These are phyloP conservation scores for Macquaria ambigua DNA, from an alignment of 2,113 vertebrate species.

Conservation along the genomic window DNA sequence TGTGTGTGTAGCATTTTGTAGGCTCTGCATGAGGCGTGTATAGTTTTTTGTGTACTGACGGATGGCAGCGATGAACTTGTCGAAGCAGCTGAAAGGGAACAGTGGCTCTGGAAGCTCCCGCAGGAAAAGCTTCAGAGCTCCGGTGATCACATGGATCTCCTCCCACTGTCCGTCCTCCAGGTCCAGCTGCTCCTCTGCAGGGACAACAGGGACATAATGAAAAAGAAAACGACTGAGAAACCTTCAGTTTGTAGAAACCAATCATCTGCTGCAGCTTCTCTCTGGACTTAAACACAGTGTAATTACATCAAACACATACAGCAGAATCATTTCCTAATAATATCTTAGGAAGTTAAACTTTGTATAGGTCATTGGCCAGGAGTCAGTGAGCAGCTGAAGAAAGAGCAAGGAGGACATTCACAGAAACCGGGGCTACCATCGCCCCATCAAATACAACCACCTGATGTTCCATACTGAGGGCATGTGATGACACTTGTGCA, in stretches of 20 bases:
- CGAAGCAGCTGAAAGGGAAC: conserved; percentile 90
- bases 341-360: too few relatives aligned
- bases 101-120: conserved; percentile 92
- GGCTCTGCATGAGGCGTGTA: not conserved
- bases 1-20: not conserved
- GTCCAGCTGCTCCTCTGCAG: conserved; percentile 89
- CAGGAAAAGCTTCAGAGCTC: conserved; percentile 94
- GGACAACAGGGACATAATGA: not conserved
- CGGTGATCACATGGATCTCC: conserved; percentile 94
- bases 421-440: too few relatives aligned
- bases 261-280: not conserved
- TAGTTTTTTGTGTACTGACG: conserved; percentile 82
- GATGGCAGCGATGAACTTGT: conserved; percentile 91
- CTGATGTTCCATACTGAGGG: too few relatives aligned
- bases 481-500: too few relatives aligned
- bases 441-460: too few relatives aligned
- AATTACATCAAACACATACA: not conserved
- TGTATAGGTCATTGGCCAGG: too few relatives aligned
- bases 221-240: not conserved
- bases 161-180: conserved; percentile 94
- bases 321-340: not conserved
- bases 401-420: too few relatives aligned
- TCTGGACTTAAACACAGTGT: not conserved
- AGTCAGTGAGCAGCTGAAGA: too few relatives aligned
- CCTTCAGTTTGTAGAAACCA: not conserved